Percentiles rank a stretch among this genome's conserved stretches.
These are phyloP conservation scores for Zingel zingel DNA, from an alignment of 2,113 vertebrate species.

Conservation along the genomic window DNA sequence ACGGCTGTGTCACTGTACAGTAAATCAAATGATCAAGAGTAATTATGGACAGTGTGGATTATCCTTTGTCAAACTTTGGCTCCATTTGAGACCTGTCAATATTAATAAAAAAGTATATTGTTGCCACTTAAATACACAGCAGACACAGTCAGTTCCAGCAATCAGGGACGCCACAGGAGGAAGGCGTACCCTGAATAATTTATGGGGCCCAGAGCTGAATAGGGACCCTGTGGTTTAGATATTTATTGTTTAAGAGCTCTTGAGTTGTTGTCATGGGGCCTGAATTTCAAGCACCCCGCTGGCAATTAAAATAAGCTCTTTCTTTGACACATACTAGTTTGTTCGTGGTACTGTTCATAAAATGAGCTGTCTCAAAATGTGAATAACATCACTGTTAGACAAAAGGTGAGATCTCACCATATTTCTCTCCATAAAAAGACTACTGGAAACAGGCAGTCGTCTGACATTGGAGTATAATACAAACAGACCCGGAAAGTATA, in stretches of 20 bases:
- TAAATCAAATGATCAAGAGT: slow-evolving; percentile 47
- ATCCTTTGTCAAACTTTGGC: slow-evolving; percentile 15
- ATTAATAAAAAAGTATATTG: slow-evolving; percentile 18
- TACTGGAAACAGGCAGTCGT: background rate
- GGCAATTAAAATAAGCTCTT: slow-evolving; percentile 40
- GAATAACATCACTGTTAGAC: slow-evolving; percentile 15
- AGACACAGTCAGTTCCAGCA: slow-evolving; percentile 6
- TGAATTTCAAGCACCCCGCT: slow-evolving; percentile 24
- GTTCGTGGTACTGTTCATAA: slow-evolving; percentile 15
- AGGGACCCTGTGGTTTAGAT: slow-evolving; percentile 23
- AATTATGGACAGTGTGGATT: background rate
- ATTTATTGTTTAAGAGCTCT: slow-evolving; percentile 42
- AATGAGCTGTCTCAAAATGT: slow-evolving; percentile 32
- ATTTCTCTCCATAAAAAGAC: background rate
- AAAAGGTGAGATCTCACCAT: slow-evolving; percentile 8
- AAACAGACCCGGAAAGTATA: slow-evolving; percentile 1
- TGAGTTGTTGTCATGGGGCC: slow-evolving; percentile 27
- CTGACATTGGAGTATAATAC: background rate
- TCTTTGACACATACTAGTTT: slow-evolving; percentile 1
- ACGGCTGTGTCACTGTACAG: slow-evolving; percentile 3
- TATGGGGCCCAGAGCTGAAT: slow-evolving; percentile 8
- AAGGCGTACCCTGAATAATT: slow-evolving; percentile 27
- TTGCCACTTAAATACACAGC: slow-evolving; percentile 9
- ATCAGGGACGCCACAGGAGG: slow-evolving; percentile 10
- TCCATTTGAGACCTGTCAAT: slow-evolving; percentile 7